Conservation (phyloP, 30 jellyfish, hydroid and myxozoan species). For the Aurelia sp. region DNA sequence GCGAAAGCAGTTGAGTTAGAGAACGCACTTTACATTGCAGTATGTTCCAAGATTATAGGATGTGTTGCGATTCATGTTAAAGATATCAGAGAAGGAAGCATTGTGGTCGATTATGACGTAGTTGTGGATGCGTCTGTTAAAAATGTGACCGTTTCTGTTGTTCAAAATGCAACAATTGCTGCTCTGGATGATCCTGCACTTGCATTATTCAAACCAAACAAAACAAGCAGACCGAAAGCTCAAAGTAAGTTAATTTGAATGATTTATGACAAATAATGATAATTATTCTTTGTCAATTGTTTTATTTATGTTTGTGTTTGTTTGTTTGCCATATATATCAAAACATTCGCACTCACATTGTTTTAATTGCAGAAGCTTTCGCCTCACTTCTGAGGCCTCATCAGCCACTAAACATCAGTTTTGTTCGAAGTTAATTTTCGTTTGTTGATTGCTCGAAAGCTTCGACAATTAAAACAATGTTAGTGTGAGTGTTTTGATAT, state of each 20-base stretch:
- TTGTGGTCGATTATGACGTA: conserved; percentile 17
- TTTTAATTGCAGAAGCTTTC: too few relatives aligned
- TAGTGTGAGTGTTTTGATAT: too few relatives aligned
- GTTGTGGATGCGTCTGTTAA: conserved; percentile 15
- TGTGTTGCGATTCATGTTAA: conserved; percentile 9
- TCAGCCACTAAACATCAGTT: too few relatives aligned
- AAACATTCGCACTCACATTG: too few relatives aligned
- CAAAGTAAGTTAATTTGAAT: not conserved
- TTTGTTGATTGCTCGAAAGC: too few relatives aligned
- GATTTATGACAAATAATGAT: not conserved
- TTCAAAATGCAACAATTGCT: conserved; percentile 6
- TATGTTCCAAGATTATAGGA: not conserved
- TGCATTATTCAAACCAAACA: conserved; percentile 12
- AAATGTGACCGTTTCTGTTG: conserved; percentile 3
- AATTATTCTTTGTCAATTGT: not conserved
- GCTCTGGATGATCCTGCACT: conserved; percentile 33
- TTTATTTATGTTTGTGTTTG: too few relatives aligned
- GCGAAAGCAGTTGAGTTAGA: conserved; percentile 20
- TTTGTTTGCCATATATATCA: too few relatives aligned
- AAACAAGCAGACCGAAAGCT: conserved; percentile 2
- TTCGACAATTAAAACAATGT: too few relatives aligned
- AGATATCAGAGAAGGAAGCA: conserved; percentile 19
- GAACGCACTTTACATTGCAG: not conserved
- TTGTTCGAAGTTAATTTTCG: too few relatives aligned
- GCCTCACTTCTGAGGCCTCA: too few relatives aligned